These are phyloP conservation scores for Hemicentrotus pulcherrimus DNA, from an alignment of 35 echinoderm and acorn worm genomes.

Conservation along the genomic window DNA sequence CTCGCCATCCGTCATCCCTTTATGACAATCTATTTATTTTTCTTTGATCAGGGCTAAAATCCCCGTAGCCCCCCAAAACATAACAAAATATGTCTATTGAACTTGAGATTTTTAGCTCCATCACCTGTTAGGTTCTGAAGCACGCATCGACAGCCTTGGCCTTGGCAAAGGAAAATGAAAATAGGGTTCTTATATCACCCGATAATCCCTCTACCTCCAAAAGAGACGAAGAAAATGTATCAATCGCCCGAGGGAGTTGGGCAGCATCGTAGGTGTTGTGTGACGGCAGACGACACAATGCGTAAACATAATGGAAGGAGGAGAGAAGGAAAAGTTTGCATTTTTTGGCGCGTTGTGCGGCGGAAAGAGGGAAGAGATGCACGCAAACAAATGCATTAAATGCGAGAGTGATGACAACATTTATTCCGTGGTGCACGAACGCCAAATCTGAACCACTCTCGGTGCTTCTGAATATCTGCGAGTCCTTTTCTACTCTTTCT, in stretches of 20 bases:
- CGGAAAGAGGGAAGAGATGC: background rate
- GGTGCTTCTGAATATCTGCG: too few relatives aligned
- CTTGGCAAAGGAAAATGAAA: slow-evolving; percentile 36
- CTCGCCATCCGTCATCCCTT: background rate
- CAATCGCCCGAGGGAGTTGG: background rate
- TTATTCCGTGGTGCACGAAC: background rate
- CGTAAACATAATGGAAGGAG: background rate
- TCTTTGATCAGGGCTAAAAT: slow-evolving; percentile 18
- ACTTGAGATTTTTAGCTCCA: slow-evolving; percentile 11
- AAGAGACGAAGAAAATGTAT: background rate
- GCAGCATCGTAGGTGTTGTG: slow-evolving; percentile 8
- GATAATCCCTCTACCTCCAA: background rate
- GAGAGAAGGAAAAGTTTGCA: background rate
- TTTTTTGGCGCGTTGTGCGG: background rate
- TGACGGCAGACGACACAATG: background rate
- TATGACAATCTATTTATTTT: background rate
- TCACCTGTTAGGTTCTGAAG: background rate
- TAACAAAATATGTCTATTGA: slow-evolving; percentile 6
- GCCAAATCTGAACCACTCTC: background rate
- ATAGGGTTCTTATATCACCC: background rate
- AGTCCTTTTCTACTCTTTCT: background rate
- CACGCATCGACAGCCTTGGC: slow-evolving; percentile 21
- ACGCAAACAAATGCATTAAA: background rate
- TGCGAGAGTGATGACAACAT: background rate
- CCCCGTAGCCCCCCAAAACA: slow-evolving; percentile 12